Base-by-base conservation (phyloP, 1,140 invertebrate genomes). In the Zaprionus kolodkinae region DNA sequence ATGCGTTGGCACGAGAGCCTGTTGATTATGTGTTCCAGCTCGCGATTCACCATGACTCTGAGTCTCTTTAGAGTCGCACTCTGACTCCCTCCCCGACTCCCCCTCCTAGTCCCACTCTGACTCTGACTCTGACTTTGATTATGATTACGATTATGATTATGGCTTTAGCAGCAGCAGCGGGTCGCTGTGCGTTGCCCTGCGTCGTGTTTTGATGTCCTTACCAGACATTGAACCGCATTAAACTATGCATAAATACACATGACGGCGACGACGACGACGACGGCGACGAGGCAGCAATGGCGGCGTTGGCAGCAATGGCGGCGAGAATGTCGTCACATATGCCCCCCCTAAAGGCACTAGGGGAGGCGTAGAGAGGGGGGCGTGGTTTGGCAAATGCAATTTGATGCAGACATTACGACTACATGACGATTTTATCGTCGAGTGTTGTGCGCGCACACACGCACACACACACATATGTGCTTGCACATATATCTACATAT, bases 171-270 rank as follows among this genome's bases (percentile, higher is more conserved):
- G 21, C 21, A 88, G 82, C 65, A 52, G 45, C 27, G 55, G 30
- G 48, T 35, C 17, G 60, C 52, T 67, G 11, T 40, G 45, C 70
- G 61, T 65, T 77, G 56, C 74, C 65, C 76, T 82, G 67, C 9
- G 80, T 80, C 82, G 70, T 87, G 84, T 87, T 87, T 84, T 88
- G 84, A 87, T 85, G 84, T 88, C 84, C 78, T 88, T 88, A 89
- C 78, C 84, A 88, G 84, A 88, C 84, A 89, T 88, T 88, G 84
- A 88, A 88, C 84, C 84, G 84, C 84, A 88, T 88, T 87, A 87
- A 87, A 89, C 84, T 88, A 80, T 89, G 84, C 84, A 87, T 87
- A 87, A 87, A 87, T 87, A 87, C 84, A 87, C 83, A 87, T 87
- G 88, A 84, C 83, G 69, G 72, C 71, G 83, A 63, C 63, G 76